Conservation (phyloP, 1,140 invertebrate genomes). For the Papilio polytes region DNA sequence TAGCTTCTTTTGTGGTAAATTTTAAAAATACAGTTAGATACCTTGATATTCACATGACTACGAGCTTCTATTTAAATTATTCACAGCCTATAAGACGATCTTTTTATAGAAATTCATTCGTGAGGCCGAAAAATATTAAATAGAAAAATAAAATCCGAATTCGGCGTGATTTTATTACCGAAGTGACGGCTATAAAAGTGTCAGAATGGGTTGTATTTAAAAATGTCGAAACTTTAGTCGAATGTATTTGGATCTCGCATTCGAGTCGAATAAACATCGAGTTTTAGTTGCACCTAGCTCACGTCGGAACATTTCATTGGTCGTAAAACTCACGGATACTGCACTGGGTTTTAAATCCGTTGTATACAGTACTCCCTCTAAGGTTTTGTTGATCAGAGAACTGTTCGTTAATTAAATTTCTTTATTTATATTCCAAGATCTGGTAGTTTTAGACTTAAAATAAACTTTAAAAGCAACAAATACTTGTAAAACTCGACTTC, state of each 20-base stretch:
- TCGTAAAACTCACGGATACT: conserved; percentile 42
- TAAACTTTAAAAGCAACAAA: background rate
- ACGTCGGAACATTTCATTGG: conserved; percentile 14
- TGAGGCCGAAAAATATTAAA: background rate
- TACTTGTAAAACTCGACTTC: too few species aligned
- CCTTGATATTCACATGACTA: background rate
- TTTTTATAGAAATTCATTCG: background rate
- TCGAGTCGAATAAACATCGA: conserved; percentile 43
- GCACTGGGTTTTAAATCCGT: conserved; percentile 11
- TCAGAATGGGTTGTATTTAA: conserved; percentile 18
- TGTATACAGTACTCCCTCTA: background rate
- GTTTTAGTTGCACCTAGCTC: conserved; percentile 42
- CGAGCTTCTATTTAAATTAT: background rate
- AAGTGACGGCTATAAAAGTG: conserved; percentile 21
- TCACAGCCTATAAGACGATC: background rate
- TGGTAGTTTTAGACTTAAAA: background rate
- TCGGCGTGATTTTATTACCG: conserved; percentile 5
- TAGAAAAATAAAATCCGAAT: conserved; percentile 8
- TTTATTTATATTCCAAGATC: background rate
- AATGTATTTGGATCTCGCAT: conserved; percentile 19
- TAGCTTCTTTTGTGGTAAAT: background rate
- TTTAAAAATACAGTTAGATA: background rate
- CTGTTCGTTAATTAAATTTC: background rate
- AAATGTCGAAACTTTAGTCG: conserved; percentile 1
- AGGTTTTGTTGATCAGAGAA: background rate